Base-by-base conservation (phyloP, 2,797 vertebrate species). In the Valencia hispanica region DNA sequence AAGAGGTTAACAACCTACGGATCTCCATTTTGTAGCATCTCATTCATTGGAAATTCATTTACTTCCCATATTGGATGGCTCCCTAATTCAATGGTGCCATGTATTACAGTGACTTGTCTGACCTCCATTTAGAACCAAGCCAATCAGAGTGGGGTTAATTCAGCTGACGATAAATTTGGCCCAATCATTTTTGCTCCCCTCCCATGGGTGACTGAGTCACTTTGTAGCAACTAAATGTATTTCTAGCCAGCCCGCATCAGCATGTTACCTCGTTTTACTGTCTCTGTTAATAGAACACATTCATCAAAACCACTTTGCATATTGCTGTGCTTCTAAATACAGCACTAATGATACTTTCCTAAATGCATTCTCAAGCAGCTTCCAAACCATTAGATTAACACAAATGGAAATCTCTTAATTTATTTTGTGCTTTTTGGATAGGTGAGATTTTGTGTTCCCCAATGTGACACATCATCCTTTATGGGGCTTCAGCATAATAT, bases 121-220 rank as follows among this genome's bases (percentile, higher is more conserved):
- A 91, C 89, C 91, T 90, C 81, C 86, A 87, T 86, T 94, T 93
- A 94, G 86, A 91, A 90, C 83, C 82, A 86, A 81, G 53, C 91
- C 89, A 91, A 91, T 94, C 91, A 88, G 84, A 92, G 87, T 72
- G 77, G 89, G 89, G 88, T 94, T 93, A 92, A 93, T 93, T 91
- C 84, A 25, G 81, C 83, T 39, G 79, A 84, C 79, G 72, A 95
- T 93, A 85, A 91, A 90, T 94, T 91, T 94, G 84, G 82, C 86
- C 88, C 86, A 89, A 89, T 92, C 87, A 88, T 88, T 88, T 79
- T 88, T 70, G 82, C 86, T 79, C 70, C 77, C n/a, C 80, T 93
- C 90, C 86, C 88, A 70, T 77, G 86, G 88, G 83, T 81, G 90
- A 82, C 74, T 69, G 71, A 92, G 86, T 91, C 85, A 79, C 87